Evolutionary conservation across 2,113 vertebrate genomes (phyloP).

Genomic region (Trichechus manatus): DNA sequence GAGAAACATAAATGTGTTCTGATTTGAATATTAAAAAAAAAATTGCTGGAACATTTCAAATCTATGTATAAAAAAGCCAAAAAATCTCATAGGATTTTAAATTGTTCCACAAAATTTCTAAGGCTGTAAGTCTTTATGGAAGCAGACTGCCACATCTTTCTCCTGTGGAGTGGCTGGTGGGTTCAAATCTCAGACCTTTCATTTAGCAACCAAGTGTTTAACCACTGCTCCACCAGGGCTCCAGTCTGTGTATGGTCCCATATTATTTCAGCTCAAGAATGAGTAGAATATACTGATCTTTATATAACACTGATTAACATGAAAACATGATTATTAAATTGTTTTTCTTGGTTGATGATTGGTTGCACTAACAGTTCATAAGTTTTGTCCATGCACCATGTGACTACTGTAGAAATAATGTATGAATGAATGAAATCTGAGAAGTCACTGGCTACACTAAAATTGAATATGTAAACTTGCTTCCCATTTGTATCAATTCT

Average conservation of each 20-base stretch:
- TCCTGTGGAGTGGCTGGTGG: too few species aligned
- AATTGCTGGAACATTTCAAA: background rate
- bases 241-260: background rate
- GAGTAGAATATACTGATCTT: conserved; percentile 3
- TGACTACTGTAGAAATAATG: background rate
- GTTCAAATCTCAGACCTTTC: too few species aligned
- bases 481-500: background rate
- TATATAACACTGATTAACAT: background rate
- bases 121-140: too few species aligned
- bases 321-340: background rate
- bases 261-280: conserved; percentile 33
- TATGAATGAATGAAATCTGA: conserved; percentile 4
- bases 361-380: background rate
- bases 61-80: background rate
- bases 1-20: background rate
- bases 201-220: too few species aligned
- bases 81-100: background rate
- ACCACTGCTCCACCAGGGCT: too few species aligned
- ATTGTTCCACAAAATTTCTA: background rate
- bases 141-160: too few species aligned
- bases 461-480: background rate
- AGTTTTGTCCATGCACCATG: background rate
- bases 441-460: background rate
- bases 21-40: background rate
- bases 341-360: background rate